Conservation (phyloP, 2,797 vertebrate genomes). For the Rhinogobio ventralis region DNA sequence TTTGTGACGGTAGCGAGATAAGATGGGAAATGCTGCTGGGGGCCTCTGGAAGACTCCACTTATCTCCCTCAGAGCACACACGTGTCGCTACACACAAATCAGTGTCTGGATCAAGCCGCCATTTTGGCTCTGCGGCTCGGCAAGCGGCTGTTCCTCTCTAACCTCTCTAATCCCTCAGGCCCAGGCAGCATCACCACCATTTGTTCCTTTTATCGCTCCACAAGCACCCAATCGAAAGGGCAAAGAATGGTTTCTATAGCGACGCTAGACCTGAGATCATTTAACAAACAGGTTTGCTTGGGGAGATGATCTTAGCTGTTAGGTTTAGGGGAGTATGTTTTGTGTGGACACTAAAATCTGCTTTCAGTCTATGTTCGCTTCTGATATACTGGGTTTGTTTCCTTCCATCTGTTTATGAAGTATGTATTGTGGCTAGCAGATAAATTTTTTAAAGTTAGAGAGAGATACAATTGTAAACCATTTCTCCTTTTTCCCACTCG, state of each 20-base stretch:
- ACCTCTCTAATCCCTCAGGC: slow-evolving; percentile 50
- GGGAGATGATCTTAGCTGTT: slow-evolving; percentile 39
- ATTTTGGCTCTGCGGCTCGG: slow-evolving; percentile 57
- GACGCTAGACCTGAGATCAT: slow-evolving; percentile 66
- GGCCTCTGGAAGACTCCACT: slow-evolving; percentile 45
- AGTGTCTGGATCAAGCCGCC: slow-evolving; percentile 66
- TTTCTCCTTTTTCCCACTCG: slow-evolving; percentile 8
- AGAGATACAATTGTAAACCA: slow-evolving; percentile 22
- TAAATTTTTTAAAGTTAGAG: slow-evolving; percentile 1
- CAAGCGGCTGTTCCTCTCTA: slow-evolving; percentile 54
- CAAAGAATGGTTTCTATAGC: slow-evolving; percentile 78
- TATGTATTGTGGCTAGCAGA: background rate
- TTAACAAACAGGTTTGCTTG: slow-evolving; percentile 56
- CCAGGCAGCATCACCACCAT: slow-evolving; percentile 59
- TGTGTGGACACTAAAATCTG: slow-evolving; percentile 31
- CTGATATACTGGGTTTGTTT: slow-evolving; percentile 1
- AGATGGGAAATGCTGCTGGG: slow-evolving; percentile 49
- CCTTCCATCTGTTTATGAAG: background rate
- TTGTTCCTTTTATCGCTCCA: slow-evolving; percentile 71
- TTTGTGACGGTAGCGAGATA: slow-evolving; percentile 46
- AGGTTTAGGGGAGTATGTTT: slow-evolving; percentile 25
- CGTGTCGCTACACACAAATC: slow-evolving; percentile 61
- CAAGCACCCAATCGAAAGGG: slow-evolving; percentile 61
- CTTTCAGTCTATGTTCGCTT: slow-evolving; percentile 9
- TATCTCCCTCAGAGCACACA: slow-evolving; percentile 51